Conservation (phyloP, 2,113 vertebrate species). For the Marmota monax region DNA sequence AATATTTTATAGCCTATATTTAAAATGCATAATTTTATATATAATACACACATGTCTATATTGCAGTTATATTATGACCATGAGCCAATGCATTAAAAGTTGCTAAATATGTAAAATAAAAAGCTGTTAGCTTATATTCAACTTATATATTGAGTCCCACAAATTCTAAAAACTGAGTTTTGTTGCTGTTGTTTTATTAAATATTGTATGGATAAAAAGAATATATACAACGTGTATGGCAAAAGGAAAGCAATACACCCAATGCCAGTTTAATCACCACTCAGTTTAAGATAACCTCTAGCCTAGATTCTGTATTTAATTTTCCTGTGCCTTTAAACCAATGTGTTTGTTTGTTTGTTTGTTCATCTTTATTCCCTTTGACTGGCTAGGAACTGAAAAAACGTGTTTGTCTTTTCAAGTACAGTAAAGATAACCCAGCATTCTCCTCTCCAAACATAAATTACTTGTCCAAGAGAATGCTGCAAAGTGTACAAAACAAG, state of each 20-base stretch:
- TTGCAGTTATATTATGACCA: background rate
- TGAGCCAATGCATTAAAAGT: background rate
- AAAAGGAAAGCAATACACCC: background rate
- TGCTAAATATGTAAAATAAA: constrained; percentile 2
- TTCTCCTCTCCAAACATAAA: background rate
- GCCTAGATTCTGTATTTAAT: background rate
- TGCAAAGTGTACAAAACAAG: background rate
- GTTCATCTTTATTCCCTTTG: background rate
- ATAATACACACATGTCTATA: background rate
- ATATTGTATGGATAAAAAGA: background rate
- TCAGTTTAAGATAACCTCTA: background rate
- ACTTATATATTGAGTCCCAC: background rate
- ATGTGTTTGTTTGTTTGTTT: background rate
- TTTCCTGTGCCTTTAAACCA: constrained; percentile 3
- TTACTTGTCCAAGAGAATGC: background rate
- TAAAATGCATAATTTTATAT: constrained; percentile 5
- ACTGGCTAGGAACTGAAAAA: background rate
- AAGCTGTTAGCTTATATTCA: background rate
- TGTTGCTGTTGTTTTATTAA: constrained; percentile 35
- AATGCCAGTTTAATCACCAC: background rate
- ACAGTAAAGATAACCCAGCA: background rate
- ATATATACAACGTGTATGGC: background rate
- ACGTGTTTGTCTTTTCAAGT: background rate
- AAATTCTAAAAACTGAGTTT: constrained; percentile 13
- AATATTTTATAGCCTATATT: constrained; percentile 39